Conservation (phyloP, 2,797 vertebrate species). For the Eulemur coronatus region DNA sequence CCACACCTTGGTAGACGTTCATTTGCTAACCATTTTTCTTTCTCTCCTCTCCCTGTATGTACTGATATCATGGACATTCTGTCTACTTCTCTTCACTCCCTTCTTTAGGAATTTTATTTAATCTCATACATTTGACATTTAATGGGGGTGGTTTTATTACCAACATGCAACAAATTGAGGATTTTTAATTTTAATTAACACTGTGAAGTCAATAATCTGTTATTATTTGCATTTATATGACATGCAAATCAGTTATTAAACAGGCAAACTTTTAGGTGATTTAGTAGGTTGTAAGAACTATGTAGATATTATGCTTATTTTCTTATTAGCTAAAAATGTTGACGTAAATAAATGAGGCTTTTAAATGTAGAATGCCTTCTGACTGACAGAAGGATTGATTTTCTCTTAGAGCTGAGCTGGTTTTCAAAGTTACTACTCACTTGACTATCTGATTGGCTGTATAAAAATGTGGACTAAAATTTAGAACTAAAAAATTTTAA, state of each 20-base stretch:
- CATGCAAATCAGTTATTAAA: not conserved
- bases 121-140: not conserved
- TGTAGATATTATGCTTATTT: not conserved
- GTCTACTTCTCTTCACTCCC: not conserved
- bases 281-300: not conserved
- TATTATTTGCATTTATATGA: constrained; percentile 7
- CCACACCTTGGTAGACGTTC: not conserved
- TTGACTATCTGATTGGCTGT: not conserved
- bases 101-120: not conserved
- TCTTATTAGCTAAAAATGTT: not conserved
- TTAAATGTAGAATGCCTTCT: not conserved
- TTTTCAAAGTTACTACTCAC: not conserved
- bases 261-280: not conserved
- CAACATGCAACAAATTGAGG: not conserved
- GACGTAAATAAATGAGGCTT: not conserved
- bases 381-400: not conserved
- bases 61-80: not conserved
- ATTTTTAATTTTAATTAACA: not conserved
- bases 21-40: not conserved
- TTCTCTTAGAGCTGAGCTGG: not conserved
- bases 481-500: not conserved
- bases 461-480: not conserved
- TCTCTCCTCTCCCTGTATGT: not conserved
- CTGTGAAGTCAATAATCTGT: not conserved
- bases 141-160: not conserved